Evolutionary conservation across 2,797 vertebrate genomes (phyloP).

Genomic region (Okamejei kenojei): DNA sequence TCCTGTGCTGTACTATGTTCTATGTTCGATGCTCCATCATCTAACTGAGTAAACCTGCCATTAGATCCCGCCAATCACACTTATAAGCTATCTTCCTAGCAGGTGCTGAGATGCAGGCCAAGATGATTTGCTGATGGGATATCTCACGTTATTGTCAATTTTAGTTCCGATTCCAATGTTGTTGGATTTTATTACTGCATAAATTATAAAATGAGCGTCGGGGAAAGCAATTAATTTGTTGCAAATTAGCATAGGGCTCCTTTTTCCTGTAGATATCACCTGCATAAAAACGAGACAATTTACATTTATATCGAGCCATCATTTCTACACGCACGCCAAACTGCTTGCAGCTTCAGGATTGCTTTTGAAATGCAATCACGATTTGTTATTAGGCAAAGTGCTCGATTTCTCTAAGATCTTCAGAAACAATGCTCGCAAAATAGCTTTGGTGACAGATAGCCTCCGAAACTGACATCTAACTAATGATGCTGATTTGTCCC

Average conservation of each 20-base stretch:
- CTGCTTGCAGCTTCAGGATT: not conserved
- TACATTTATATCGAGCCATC: constrained; percentile 2
- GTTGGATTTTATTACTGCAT: constrained; percentile 5
- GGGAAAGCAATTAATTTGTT: not conserved
- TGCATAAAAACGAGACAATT: not conserved
- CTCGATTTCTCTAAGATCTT: not conserved
- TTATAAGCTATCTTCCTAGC: not conserved
- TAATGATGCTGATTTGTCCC: not conserved
- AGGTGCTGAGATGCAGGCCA: not conserved
- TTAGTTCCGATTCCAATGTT: not conserved
- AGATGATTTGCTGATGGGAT: not conserved
- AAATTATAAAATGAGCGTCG: not conserved
- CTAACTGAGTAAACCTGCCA: not conserved
- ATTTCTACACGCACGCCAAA: not conserved
- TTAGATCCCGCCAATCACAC: not conserved
- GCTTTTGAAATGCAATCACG: constrained; percentile 13
- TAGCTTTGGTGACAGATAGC: not conserved
- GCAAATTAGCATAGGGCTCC: not conserved
- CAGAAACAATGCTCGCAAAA: not conserved
- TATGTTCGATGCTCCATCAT: not conserved
- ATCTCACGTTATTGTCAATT: constrained; percentile 14
- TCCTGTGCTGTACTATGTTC: no score
- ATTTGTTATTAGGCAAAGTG: constrained; percentile 1
- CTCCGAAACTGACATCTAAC: not conserved
- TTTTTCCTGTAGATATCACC: not conserved